A percentile compares a stretch with the other conserved stretches of the same genome.
These are phyloP conservation scores for Paedocypris sp. DNA, from an alignment of 2,113 vertebrate genomes.

Conservation along the genomic window DNA sequence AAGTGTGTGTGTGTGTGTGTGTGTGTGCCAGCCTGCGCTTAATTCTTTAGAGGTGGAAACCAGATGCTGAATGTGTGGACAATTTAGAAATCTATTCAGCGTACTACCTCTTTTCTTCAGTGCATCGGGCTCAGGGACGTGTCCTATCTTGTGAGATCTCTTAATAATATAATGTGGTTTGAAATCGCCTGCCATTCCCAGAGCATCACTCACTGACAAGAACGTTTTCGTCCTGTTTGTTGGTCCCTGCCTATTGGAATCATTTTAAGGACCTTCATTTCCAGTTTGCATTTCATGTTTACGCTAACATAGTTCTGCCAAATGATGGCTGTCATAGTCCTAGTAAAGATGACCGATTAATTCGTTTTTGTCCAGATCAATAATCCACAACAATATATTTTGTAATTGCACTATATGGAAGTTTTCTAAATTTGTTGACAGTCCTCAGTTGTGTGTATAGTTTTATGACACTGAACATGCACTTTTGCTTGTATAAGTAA, in stretches of 20 bases:
- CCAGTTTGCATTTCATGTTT: too few species aligned
- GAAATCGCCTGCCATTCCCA: background rate
- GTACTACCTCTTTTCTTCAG: constrained; percentile 34
- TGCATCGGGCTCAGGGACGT: background rate
- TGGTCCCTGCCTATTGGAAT: too few species aligned
- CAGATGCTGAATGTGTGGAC: constrained; percentile 14
- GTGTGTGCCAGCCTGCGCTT: background rate
- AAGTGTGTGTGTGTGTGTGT: background rate
- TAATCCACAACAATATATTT: too few species aligned
- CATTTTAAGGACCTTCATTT: too few species aligned
- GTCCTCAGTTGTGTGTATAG: background rate
- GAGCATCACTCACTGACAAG: too few species aligned
- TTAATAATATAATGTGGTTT: too few species aligned
- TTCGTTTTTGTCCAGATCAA: too few species aligned
- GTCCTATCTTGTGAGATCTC: background rate
- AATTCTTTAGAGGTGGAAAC: constrained; percentile 31
- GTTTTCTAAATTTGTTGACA: background rate
- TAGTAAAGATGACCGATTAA: too few species aligned
- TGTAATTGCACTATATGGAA: constrained; percentile 21
- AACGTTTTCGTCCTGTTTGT: too few species aligned
- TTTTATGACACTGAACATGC: constrained; percentile 19
- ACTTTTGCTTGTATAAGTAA: constrained; percentile 34
- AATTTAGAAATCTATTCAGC: constrained; percentile 14
- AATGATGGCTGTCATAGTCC: too few species aligned
- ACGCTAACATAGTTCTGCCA: too few species aligned